Conservation (phyloP, 2,888 invertebrate species). For the Drosophila multiciliata region DNA sequence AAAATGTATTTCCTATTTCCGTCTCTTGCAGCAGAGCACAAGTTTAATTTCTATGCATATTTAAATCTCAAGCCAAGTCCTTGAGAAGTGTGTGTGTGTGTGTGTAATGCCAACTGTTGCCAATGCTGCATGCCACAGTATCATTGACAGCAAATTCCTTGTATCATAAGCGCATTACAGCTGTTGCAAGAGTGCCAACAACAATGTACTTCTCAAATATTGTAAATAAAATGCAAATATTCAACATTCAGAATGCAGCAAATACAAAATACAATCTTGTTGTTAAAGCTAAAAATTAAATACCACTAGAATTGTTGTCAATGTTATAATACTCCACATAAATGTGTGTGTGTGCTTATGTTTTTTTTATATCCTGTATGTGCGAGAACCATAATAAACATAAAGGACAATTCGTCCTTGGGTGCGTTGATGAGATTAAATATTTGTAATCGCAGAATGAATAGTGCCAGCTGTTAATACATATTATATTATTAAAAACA, state of each 20-base stretch:
- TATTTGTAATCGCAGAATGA: constrained; percentile 27
- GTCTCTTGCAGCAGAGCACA: background rate
- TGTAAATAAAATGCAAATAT: constrained; percentile 70
- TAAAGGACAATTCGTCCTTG: constrained; percentile 22
- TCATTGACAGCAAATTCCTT: constrained; percentile 27
- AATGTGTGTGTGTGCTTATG: background rate
- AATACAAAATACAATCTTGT: constrained; percentile 11
- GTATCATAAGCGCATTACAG: constrained; percentile 66
- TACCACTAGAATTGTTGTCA: constrained; percentile 44
- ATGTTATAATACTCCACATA: constrained; percentile 40
- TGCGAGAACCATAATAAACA: constrained; percentile 37
- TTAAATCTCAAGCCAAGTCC: constrained; percentile 12
- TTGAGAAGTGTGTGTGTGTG: constrained; percentile 1
- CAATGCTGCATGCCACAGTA: constrained; percentile 23
- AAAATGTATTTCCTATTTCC: background rate
- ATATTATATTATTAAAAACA: background rate
- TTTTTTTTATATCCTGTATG: background rate
- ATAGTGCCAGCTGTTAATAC: constrained; percentile 22
- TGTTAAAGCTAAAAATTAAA: constrained; percentile 30
- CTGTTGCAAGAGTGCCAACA: constrained; percentile 24
- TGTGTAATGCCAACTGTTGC: constrained; percentile 64
- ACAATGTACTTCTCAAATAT: constrained; percentile 48
- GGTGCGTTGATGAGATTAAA: constrained; percentile 49
- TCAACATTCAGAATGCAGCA: constrained; percentile 39
- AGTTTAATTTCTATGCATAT: constrained; percentile 18